phyloP scores from a whole-genome alignment of 2,113 vertebrate species.

The Etheostoma spectabile region DNA sequence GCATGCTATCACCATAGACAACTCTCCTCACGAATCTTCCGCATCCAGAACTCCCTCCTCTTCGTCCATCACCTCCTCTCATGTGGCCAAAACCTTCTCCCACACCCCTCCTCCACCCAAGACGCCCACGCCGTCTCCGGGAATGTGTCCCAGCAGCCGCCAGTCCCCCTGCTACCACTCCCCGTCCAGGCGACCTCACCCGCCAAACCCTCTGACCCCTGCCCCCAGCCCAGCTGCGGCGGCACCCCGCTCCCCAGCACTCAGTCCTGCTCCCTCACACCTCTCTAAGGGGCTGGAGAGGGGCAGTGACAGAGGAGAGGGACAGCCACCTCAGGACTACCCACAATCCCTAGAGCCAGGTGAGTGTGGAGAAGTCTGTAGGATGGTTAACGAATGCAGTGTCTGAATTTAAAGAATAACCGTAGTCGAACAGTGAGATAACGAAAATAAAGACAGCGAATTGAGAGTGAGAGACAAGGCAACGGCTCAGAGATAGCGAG shows the following conservation, averaged over 20 bases:
- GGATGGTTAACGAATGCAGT: not conserved
- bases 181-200: conserved; percentile 83
- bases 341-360: conserved; percentile 91
- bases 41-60: conserved; percentile 85
- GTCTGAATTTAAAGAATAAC: conserved; percentile 26
- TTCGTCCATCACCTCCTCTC: conserved; percentile 79
- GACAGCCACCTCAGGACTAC: conserved; percentile 87
- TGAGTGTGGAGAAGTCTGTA: conserved; percentile 63
- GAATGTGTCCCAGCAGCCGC: conserved; percentile 84
- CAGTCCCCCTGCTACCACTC: conserved; percentile 93
- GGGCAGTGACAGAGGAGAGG: conserved; percentile 87
- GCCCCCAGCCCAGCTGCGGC: conserved; percentile 88
- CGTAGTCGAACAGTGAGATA: conserved; percentile 19
- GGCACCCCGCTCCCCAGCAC: conserved; percentile 87
- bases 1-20: conserved; percentile 85
- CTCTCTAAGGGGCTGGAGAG: conserved; percentile 85
- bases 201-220: conserved; percentile 86
- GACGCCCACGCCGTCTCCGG: conserved; percentile 79
- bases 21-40: conserved; percentile 79
- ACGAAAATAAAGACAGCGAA: conserved; percentile 28
- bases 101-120: conserved; percentile 87
- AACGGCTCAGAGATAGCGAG: conserved; percentile 21
- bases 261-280: conserved; percentile 89
- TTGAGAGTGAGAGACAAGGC: not conserved
- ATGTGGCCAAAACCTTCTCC: conserved; percentile 91